Conservation (phyloP, 2,113 vertebrate genomes). For the Panthera tigris region DNA sequence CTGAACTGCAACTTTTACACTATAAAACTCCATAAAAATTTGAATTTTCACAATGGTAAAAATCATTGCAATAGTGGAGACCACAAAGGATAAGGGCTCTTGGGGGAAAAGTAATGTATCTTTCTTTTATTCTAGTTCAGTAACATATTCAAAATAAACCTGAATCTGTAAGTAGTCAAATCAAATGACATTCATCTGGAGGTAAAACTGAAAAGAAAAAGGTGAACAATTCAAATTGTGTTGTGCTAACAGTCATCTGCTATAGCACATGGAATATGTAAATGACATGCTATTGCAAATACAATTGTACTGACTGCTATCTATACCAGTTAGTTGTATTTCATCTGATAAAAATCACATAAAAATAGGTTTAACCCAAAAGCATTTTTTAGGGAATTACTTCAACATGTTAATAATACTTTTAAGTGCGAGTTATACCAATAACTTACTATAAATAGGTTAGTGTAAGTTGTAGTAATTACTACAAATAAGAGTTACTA, state of each 20-base stretch:
- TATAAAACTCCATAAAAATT: neutral
- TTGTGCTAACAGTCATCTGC: constrained; percentile 20
- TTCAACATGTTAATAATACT: constrained; percentile 7
- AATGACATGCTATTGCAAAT: constrained; percentile 40
- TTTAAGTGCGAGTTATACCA: neutral
- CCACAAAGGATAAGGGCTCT: neutral
- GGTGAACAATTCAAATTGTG: constrained; percentile 20
- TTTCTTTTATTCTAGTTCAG: constrained; percentile 46
- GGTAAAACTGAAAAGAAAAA: constrained; percentile 37
- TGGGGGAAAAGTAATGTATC: constrained; percentile 24
- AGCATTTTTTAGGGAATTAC: neutral
- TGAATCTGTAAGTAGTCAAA: constrained; percentile 52
- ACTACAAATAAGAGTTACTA: neutral
- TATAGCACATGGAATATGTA: constrained; percentile 12
- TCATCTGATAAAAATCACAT: neutral
- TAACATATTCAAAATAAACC: constrained; percentile 53
- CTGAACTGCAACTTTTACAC: constrained; percentile 16
- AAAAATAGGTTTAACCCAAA: constrained; percentile 37
- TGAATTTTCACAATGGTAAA: constrained; percentile 53
- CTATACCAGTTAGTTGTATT: neutral
- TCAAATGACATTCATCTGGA: constrained; percentile 54
- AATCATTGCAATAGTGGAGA: constrained; percentile 41
- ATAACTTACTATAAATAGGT: neutral
- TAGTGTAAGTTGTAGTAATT: neutral
- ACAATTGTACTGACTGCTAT: constrained; percentile 26